These are phyloP conservation scores for Rousettus madagascariensis DNA, from an alignment of 2,797 vertebrate genomes.

Conservation along the genomic window DNA sequence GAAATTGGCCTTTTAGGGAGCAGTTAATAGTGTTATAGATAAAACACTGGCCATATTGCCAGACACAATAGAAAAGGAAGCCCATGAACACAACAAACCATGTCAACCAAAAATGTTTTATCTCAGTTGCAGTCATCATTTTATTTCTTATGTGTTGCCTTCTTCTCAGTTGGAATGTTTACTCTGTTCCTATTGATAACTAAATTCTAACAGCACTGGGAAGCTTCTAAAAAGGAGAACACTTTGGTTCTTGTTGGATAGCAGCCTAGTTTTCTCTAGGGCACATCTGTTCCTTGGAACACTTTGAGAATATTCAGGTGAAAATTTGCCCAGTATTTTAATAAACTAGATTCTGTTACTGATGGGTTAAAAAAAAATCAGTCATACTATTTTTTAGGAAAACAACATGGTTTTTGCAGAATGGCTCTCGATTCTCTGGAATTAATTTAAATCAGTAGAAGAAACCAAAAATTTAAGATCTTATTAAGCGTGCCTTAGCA, in stretches of 20 bases:
- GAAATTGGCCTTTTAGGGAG: not conserved
- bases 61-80: not conserved
- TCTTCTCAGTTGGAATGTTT: slow-evolving; percentile 50
- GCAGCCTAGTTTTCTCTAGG: slow-evolving; percentile 52
- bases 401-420: slow-evolving; percentile 13
- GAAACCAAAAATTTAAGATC: slow-evolving; percentile 15
- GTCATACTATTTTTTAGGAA: slow-evolving; percentile 42
- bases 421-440: slow-evolving; percentile 16
- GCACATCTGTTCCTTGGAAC: slow-evolving; percentile 60
- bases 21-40: not conserved
- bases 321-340: slow-evolving; percentile 57
- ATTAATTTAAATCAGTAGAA: slow-evolving; percentile 54
- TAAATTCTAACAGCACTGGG: slow-evolving; percentile 64
- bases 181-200: slow-evolving; percentile 40
- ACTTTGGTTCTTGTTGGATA: slow-evolving; percentile 48
- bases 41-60: not conserved
- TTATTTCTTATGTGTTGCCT: slow-evolving; percentile 25
- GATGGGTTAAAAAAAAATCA: slow-evolving; percentile 23
- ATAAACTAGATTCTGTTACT: slow-evolving; percentile 44
- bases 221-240: slow-evolving; percentile 49
- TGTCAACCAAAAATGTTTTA: not conserved
- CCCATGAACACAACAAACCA: not conserved
- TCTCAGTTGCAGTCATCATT: not conserved
- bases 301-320: slow-evolving; percentile 65
- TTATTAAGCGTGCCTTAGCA: not conserved